Evolutionary conservation across 1,140 invertebrate species (phyloP).

Genomic region (Brachionus rotundiformis): DNA sequence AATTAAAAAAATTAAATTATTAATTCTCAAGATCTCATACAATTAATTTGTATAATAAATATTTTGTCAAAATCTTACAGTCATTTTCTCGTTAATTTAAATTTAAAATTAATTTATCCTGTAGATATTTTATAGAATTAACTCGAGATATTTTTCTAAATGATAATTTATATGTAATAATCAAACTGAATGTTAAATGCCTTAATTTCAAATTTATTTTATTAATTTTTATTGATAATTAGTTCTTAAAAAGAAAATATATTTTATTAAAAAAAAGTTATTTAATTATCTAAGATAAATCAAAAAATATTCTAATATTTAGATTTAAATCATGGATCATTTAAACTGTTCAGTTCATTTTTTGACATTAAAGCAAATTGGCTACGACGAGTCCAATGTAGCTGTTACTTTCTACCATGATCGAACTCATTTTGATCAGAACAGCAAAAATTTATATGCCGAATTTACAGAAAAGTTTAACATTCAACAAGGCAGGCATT

Average conservation of each 20-base stretch:
- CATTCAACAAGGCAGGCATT: conserved; percentile 33
- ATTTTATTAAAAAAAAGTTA: neutral
- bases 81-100: neutral
- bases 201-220: too few relatives aligned
- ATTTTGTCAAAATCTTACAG: too few relatives aligned
- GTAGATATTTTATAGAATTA: too few relatives aligned
- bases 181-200: too few relatives aligned
- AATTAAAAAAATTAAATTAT: neutral
- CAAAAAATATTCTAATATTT: neutral
- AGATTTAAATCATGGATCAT: neutral
- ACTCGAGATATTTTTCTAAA: too few relatives aligned
- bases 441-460: conserved; percentile 17
- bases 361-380: conserved; percentile 41
- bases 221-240: too few relatives aligned
- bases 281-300: neutral
- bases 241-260: too few relatives aligned
- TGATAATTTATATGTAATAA: too few relatives aligned
- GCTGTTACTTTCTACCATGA: conserved; percentile 28
- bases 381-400: conserved; percentile 8
- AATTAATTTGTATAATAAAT: conserved; percentile 3
- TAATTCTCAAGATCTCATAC: neutral
- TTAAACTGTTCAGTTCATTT: conserved; percentile 25
- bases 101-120: too few relatives aligned
- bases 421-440: conserved; percentile 9
- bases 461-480: conserved; percentile 14